phyloP scores from a whole-genome alignment of 2,797 vertebrate species.

The Danio jaintianensis region DNA sequence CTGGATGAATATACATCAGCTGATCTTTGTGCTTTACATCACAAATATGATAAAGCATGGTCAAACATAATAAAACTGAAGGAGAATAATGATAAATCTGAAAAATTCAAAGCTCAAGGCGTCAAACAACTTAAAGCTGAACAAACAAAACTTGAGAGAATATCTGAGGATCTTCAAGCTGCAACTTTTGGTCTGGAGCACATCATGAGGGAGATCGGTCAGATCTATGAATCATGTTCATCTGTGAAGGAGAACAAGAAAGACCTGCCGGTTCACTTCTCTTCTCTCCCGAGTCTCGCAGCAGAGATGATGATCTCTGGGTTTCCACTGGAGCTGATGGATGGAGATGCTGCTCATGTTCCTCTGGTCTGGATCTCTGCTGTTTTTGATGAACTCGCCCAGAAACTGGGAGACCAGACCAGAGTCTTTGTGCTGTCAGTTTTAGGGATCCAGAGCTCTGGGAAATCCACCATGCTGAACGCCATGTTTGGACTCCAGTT shows the following conservation, averaged over 20 bases:
- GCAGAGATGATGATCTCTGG: constrained; percentile 5
- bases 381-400: constrained; percentile 74
- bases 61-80: constrained; percentile 62
- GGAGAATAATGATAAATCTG: neutral
- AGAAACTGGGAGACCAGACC: constrained; percentile 65
- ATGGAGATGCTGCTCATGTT: constrained; percentile 76
- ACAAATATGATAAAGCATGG: constrained; percentile 64
- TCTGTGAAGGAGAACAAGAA: neutral
- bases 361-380: constrained; percentile 42
- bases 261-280: neutral
- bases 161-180: neutral
- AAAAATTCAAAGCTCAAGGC: neutral
- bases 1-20: constrained; percentile 69
- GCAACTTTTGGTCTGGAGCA: neutral
- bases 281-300: neutral
- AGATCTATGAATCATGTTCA: constrained; percentile 1
- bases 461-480: constrained; percentile 10
- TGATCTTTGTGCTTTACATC: constrained; percentile 54
- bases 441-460: neutral
- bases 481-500: neutral
- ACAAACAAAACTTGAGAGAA: neutral
- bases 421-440: constrained; percentile 49
- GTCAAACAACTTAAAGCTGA: neutral
- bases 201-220: neutral
- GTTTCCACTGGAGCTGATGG: constrained; percentile 6